A percentile compares a stretch with the other conserved stretches of the same genome.
Evolutionary conservation across 64 coral and sea anemone genomes (phyloP).

Genomic region (Pachyseris speciosa): DNA sequence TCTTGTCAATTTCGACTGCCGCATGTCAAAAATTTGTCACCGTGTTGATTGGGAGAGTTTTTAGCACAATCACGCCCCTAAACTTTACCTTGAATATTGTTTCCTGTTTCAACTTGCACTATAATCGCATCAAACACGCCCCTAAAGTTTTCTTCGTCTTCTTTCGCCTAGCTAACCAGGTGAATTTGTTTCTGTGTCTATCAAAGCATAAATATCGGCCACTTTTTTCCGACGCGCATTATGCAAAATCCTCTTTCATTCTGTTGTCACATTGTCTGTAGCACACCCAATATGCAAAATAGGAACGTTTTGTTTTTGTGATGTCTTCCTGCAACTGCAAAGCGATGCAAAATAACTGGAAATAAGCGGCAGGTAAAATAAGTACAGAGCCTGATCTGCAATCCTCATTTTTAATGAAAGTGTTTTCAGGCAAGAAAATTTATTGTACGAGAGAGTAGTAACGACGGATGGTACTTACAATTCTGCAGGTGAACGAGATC

Average conservation of each 20-base stretch:
- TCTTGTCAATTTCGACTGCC: slow-evolving; percentile 82
- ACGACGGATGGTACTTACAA: neutral
- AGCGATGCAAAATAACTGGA: slow-evolving; percentile 29
- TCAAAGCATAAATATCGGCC: neutral
- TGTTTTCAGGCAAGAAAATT: neutral
- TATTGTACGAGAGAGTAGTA: neutral
- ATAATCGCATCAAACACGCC: neutral
- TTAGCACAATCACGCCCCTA: slow-evolving; percentile 47
- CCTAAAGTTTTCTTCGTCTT: neutral
- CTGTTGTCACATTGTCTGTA: slow-evolving; percentile 87
- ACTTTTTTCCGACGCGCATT: slow-evolving; percentile 2
- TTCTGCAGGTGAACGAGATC: slow-evolving; percentile 40
- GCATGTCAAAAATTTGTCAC: slow-evolving; percentile 86
- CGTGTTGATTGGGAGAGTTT: slow-evolving; percentile 89
- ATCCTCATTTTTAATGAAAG: neutral
- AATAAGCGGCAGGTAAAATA: neutral
- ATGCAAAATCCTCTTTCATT: slow-evolving; percentile 79
- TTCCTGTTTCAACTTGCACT: neutral
- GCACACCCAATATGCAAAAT: slow-evolving; percentile 99
- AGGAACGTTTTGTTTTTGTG: slow-evolving; percentile 80
- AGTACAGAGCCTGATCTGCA: neutral
- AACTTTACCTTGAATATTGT: slow-evolving; percentile 26
- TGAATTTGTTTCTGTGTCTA: neutral
- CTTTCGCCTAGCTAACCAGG: neutral
- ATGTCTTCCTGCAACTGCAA: slow-evolving; percentile 71